Base-by-base conservation (phyloP, 2,797 vertebrate species). In the Tokudaia tokunoshimensis region DNA sequence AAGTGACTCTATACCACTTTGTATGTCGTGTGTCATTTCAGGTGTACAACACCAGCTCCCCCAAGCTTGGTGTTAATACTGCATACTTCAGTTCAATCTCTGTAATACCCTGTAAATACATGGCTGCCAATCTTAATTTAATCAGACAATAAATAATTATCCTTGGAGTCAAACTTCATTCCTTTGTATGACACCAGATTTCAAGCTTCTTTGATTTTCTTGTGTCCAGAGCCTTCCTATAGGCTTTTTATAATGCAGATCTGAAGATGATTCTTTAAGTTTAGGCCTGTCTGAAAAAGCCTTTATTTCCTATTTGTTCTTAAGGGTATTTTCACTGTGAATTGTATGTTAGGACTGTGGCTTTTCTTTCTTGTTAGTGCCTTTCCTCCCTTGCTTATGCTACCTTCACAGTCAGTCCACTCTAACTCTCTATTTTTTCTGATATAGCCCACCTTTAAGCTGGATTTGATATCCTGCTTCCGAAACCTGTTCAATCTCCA, bases 111-210 rank as follows among this genome's bases (percentile, higher is more conserved):
- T 20, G 78, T 3, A 61, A 75, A 11, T 80, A 80, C 15, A 24
- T 34, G 44, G 29, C 84, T 79, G 20, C 41, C 92, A 78, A 74
- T 92, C 95, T 92, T 95, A 17, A 29, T 79, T 89, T 94, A 91
- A 91, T 47, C 14, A 59, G 29, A 85, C 12, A 79, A 41, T 91
- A 75, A 44, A 63, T 95, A 70, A 61, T 76, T 65, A 78, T 13
- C 26, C 11, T 95, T 72, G 67, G 59, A 72, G 24, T 81, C 94
- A 61, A 88, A 88, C 91, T 94, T 93, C 2, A 55, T 92, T 95
- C 93, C 19, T 86, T 88, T 76, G 14, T 92, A 22, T 97, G 67
- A 47, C 89, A 67, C 4, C 37, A 44, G 57, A 72, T 72, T 94
- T 83, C 50, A 6, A 24, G 61, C 34, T 91, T 50, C 50, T 87